Percentiles rank a stretch among this genome's conserved stretches.
phyloP scores from a whole-genome alignment of 1,140 invertebrate genomes.

The Macrosteles quadrilineatus region DNA sequence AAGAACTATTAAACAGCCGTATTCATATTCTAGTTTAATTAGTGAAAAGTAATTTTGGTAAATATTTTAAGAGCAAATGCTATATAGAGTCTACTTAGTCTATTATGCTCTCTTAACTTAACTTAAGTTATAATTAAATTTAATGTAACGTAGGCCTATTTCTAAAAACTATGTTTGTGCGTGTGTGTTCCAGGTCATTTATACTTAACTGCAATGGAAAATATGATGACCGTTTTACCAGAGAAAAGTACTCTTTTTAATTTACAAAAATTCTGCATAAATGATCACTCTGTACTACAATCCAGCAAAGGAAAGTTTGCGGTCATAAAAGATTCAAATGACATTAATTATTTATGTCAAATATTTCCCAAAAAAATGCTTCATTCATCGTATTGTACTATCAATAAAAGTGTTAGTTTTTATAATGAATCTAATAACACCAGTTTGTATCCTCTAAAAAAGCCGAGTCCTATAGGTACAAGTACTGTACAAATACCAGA shows the following conservation, averaged over 20 bases:
- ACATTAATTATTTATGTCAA: conserved; percentile 18
- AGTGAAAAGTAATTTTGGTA: not conserved
- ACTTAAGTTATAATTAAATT: not conserved
- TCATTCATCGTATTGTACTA: conserved; percentile 10
- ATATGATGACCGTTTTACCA: not conserved
- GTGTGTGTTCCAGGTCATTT: not conserved
- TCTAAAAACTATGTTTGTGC: not conserved
- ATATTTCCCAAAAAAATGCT: not conserved
- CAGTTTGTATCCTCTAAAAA: not conserved
- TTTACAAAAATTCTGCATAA: conserved; percentile 10
- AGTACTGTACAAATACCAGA: not conserved
- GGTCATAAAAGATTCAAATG: not conserved
- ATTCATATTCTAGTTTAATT: too few species aligned
- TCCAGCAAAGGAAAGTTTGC: not conserved
- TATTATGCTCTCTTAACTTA: not conserved
- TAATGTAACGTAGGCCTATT: not conserved
- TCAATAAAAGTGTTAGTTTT: conserved; percentile 18
- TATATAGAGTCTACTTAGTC: not conserved
- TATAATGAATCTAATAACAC: not conserved
- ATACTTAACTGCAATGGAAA: too few species aligned
- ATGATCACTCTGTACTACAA: not conserved
- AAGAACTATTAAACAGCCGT: too few species aligned
- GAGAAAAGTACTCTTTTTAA: not conserved
- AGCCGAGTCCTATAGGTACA: not conserved
- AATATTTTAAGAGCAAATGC: not conserved